Evolutionary conservation across 2,113 vertebrate genomes (phyloP).

Genomic region (Macaca mulatta): DNA sequence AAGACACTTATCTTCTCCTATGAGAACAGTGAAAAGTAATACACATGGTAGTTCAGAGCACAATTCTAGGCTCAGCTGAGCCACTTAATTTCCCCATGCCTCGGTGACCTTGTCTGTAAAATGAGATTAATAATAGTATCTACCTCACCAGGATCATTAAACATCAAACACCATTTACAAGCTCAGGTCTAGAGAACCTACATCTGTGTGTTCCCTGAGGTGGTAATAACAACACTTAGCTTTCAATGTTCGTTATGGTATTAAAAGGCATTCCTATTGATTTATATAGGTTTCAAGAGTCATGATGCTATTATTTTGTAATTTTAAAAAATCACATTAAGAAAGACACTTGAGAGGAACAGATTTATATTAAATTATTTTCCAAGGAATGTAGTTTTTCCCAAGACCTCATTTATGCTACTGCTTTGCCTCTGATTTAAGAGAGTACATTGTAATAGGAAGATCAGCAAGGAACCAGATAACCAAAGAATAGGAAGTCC

Average conservation of each 20-base stretch:
- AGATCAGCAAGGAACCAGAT: neutral
- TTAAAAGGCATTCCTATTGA: neutral
- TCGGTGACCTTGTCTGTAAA: neutral
- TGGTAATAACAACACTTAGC: neutral
- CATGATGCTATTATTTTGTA: neutral
- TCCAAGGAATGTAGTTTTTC: neutral
- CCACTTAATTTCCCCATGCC: neutral
- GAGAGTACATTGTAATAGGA: neutral
- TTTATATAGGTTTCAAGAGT: neutral
- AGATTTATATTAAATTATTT: neutral
- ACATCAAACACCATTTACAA: neutral
- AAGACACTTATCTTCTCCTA: neutral
- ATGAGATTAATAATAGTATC: neutral
- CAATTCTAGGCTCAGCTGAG: neutral
- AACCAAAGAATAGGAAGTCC: neutral
- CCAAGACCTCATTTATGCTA: neutral
- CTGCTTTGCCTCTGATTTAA: neutral
- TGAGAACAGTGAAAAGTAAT: neutral
- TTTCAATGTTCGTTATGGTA: neutral
- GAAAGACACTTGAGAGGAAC: neutral
- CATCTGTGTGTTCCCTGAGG: neutral
- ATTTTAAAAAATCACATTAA: neutral
- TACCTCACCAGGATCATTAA: neutral
- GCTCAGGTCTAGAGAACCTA: neutral
- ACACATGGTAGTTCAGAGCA: neutral